These are phyloP conservation scores for Chunga burmeisteri DNA, from an alignment of 2,113 vertebrate species.

Conservation along the genomic window DNA sequence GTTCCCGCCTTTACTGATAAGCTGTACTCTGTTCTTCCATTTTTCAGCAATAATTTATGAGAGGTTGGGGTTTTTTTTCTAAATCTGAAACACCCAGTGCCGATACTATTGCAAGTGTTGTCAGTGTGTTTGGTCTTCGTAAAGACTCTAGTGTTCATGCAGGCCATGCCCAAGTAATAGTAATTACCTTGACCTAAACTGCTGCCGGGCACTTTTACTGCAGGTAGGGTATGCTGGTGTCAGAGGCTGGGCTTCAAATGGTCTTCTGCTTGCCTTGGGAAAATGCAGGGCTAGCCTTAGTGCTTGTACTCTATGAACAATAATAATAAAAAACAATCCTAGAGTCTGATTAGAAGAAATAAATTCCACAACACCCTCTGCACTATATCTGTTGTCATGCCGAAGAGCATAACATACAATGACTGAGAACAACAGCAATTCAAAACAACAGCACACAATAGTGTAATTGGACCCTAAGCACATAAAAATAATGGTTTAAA, in stretches of 20 bases:
- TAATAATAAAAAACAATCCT: conserved; percentile 47
- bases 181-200: not conserved
- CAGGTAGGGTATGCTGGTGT: not conserved
- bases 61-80: not conserved
- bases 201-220: not conserved
- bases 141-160: not conserved
- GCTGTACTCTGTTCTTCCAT: not conserved
- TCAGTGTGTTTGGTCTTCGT: not conserved
- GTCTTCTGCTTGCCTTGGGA: not conserved
- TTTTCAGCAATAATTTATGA: not conserved
- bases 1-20: not conserved
- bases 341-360: conserved; percentile 60
- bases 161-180: not conserved
- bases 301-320: conserved; percentile 26
- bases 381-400: conserved; percentile 41
- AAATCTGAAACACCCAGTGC: not conserved
- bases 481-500: conserved; percentile 29
- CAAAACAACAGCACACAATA: conserved; percentile 35
- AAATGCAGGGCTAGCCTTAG: not conserved
- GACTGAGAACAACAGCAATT: conserved; percentile 60
- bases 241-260: not conserved
- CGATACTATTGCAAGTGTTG: not conserved
- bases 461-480: conserved; percentile 44
- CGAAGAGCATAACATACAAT: conserved; percentile 51
- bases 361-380: conserved; percentile 32